A percentile compares a stretch with the other conserved stretches of the same genome.
phyloP scores from a whole-genome alignment of 2,888 invertebrate genomes.

The Laothoe populi region DNA sequence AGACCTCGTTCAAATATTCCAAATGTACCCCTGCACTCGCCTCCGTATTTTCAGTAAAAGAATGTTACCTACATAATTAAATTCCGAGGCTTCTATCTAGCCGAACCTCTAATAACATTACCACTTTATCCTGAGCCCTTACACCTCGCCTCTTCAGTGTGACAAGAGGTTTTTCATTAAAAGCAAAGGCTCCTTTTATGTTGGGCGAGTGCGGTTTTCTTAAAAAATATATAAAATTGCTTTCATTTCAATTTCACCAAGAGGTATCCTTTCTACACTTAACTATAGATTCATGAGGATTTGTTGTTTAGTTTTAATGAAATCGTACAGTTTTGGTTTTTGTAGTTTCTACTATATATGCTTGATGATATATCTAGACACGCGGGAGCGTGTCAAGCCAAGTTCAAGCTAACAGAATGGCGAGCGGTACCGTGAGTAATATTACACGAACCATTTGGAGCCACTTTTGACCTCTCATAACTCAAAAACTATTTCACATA shows the following conservation, averaged over 20 bases:
- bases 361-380: too few relatives aligned
- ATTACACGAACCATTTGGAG: too few relatives aligned
- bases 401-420: too few relatives aligned
- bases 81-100: conserved; percentile 57
- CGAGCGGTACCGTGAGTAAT: too few relatives aligned
- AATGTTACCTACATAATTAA: conserved; percentile 68
- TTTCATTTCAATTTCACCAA: conserved; percentile 55
- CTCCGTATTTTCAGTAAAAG: conserved; percentile 53
- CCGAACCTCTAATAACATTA: conserved; percentile 45
- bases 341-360: background rate
- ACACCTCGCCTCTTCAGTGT: conserved; percentile 38
- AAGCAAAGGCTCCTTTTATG: conserved; percentile 41
- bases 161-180: conserved; percentile 41
- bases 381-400: too few relatives aligned
- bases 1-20: background rate
- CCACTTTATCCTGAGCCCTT: conserved; percentile 50
- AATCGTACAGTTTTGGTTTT: background rate
- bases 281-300: conserved; percentile 25
- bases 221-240: conserved; percentile 62
- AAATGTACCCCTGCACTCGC: conserved; percentile 17
- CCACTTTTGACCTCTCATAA: too few relatives aligned
- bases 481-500: too few relatives aligned
- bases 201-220: conserved; percentile 46
- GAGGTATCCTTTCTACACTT: conserved; percentile 50
- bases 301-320: conserved; percentile 17